Percentiles rank a stretch among this genome's conserved stretches.
phyloP scores from a whole-genome alignment of 2,888 invertebrate genomes.

The Pheosia tremula region DNA sequence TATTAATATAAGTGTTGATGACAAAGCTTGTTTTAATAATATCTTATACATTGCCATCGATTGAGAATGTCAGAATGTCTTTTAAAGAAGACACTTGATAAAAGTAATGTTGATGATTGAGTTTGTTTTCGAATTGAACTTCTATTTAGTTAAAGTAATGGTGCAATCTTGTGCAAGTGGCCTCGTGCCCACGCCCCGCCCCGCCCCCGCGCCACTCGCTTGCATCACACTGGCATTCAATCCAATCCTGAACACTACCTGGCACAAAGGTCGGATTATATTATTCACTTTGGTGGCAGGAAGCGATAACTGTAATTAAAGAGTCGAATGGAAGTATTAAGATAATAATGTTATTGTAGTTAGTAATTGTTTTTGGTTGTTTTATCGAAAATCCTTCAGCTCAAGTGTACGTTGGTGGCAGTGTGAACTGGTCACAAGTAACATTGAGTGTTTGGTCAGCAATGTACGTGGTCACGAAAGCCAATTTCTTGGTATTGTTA shows the following conservation, averaged over 20 bases:
- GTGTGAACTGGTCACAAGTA: too few relatives aligned
- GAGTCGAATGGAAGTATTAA: neutral
- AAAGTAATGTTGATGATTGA: neutral
- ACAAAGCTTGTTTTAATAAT: too few relatives aligned
- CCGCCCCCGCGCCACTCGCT: slow-evolving; percentile 45
- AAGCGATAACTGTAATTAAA: slow-evolving; percentile 1
- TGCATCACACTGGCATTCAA: slow-evolving; percentile 34
- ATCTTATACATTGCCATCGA: neutral
- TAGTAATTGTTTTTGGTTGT: too few relatives aligned
- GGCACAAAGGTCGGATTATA: slow-evolving; percentile 39
- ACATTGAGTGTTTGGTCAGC: too few relatives aligned
- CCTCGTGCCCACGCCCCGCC: slow-evolving; percentile 67
- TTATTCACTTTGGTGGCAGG: neutral
- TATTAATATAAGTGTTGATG: too few relatives aligned
- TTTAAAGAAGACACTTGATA: neutral
- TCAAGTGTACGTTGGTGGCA: too few relatives aligned
- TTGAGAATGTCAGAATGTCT: neutral
- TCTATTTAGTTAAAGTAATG: slow-evolving; percentile 16
- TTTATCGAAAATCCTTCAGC: too few relatives aligned
- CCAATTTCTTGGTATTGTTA: too few relatives aligned
- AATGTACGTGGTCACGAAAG: too few relatives aligned
- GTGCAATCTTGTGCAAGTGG: slow-evolving; percentile 64
- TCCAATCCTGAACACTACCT: slow-evolving; percentile 8
- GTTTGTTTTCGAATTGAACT: neutral
- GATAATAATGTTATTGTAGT: neutral